phyloP scores from a whole-genome alignment of 2,888 invertebrate genomes.

The Drosophila tripunctata region DNA sequence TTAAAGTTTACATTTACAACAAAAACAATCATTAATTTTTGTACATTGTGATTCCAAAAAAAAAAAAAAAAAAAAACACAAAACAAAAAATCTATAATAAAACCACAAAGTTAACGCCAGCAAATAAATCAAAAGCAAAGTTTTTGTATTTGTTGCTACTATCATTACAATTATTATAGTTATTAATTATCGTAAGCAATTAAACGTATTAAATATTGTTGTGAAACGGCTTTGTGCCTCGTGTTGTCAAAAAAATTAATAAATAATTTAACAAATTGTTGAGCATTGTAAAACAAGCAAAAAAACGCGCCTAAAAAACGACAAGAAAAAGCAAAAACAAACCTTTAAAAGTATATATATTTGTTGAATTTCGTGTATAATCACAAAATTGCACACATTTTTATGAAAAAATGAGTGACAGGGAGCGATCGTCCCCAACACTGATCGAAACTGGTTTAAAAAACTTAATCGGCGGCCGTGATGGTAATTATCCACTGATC shows the following conservation, averaged over 20 bases:
- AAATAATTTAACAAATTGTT: slow-evolving; percentile 1
- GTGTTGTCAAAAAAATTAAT: slow-evolving; percentile 22
- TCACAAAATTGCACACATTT: slow-evolving; percentile 80
- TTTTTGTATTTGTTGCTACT: slow-evolving; percentile 45
- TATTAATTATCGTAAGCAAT: slow-evolving; percentile 36
- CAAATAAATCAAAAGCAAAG: slow-evolving; percentile 63
- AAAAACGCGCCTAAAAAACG: slow-evolving; percentile 3
- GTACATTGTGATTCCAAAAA: slow-evolving; percentile 56
- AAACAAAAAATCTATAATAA: slow-evolving; percentile 11
- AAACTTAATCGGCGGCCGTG: slow-evolving; percentile 92
- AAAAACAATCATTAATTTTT: slow-evolving; percentile 42
- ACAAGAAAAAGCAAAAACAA: slow-evolving; percentile 2
- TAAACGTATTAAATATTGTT: slow-evolving; percentile 39
- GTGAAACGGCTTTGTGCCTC: slow-evolving; percentile 44
- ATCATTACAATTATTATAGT: slow-evolving; percentile 28
- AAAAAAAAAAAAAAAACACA: slow-evolving; percentile 6
- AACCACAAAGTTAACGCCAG: slow-evolving; percentile 43
- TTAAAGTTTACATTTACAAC: slow-evolving; percentile 70
- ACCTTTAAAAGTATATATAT: slow-evolving; percentile 24
- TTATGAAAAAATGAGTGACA: slow-evolving; percentile 91
- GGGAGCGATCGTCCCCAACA: slow-evolving; percentile 95
- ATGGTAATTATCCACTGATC: slow-evolving; percentile 91
- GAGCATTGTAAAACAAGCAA: slow-evolving; percentile 13
- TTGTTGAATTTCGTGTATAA: slow-evolving; percentile 77
- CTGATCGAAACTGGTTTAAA: slow-evolving; percentile 93